These are phyloP conservation scores for Spatula clypeata DNA, from an alignment of 2,797 vertebrate genomes.

Conservation along the genomic window DNA sequence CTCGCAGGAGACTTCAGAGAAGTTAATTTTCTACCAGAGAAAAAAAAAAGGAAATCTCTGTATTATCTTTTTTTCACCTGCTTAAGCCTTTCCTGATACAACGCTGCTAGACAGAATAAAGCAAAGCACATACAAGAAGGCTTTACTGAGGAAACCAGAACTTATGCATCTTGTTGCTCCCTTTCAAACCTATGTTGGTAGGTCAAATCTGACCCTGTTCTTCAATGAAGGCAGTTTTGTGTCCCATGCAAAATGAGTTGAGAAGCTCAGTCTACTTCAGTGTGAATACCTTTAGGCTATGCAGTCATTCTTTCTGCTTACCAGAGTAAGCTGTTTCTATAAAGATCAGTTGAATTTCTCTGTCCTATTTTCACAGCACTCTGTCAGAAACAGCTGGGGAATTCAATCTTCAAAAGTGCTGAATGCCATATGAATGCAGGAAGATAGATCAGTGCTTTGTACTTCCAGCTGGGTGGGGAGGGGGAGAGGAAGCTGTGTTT, in stretches of 20 bases:
- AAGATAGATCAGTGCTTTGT: slow-evolving; percentile 16
- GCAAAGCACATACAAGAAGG: not conserved
- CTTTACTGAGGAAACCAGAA: slow-evolving; percentile 9
- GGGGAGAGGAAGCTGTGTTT: not conserved
- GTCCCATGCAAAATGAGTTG: not conserved
- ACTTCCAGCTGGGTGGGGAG: not conserved
- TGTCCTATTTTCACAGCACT: slow-evolving; percentile 26
- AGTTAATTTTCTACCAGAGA: slow-evolving; percentile 28
- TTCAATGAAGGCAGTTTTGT: not conserved
- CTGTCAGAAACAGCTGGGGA: slow-evolving; percentile 7
- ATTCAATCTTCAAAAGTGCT: slow-evolving; percentile 3
- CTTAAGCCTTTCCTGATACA: not conserved
- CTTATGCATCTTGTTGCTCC: not conserved
- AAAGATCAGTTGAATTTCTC: slow-evolving; percentile 34
- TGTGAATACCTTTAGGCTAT: not conserved
- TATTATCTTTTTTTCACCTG: not conserved
- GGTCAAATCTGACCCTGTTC: not conserved
- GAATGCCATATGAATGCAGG: slow-evolving; percentile 2
- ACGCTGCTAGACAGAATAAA: not conserved
- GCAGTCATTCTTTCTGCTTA: slow-evolving; percentile 8
- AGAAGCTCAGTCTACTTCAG: slow-evolving; percentile 1
- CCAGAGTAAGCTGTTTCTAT: not conserved
- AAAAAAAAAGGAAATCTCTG: not conserved
- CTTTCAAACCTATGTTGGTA: not conserved
- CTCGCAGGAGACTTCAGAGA: slow-evolving; percentile 49